These are phyloP conservation scores for Callocephalon fimbriatum DNA, from an alignment of 2,113 vertebrate genomes.

Conservation along the genomic window DNA sequence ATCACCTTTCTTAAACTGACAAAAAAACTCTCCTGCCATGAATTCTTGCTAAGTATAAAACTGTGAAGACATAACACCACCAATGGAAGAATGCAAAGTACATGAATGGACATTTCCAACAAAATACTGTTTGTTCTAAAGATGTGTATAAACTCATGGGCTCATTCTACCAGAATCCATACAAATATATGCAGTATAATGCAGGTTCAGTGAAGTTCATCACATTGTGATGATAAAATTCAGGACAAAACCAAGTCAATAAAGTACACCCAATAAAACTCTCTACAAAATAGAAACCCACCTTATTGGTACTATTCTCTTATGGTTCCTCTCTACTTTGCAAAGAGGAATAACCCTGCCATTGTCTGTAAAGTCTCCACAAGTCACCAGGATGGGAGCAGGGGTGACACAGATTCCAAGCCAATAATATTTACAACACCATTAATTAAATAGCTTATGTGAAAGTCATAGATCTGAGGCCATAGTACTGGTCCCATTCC, in stretches of 20 bases:
- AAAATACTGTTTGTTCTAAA: background rate
- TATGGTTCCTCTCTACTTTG: background rate
- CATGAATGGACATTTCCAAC: background rate
- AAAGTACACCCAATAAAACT: background rate
- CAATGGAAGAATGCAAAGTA: background rate
- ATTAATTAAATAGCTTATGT: background rate
- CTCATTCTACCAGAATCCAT: background rate
- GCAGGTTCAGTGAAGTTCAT: background rate
- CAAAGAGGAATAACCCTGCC: background rate
- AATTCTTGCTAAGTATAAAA: background rate
- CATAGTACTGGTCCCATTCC: background rate
- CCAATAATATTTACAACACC: background rate
- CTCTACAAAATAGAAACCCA: background rate
- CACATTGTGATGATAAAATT: background rate
- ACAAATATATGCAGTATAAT: background rate
- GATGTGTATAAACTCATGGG: accelerated
- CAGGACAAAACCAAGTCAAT: background rate
- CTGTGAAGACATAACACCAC: background rate
- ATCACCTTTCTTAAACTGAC: background rate
- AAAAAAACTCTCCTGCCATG: background rate
- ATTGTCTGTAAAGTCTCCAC: background rate
- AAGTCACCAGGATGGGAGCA: background rate
- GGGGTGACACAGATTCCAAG: background rate
- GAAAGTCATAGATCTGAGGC: background rate
- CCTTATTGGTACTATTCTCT: background rate